A percentile compares a stretch with the other conserved stretches of the same genome.
phyloP scores from a whole-genome alignment of 2,888 invertebrate genomes.

The Pristionchus maxplancki region DNA sequence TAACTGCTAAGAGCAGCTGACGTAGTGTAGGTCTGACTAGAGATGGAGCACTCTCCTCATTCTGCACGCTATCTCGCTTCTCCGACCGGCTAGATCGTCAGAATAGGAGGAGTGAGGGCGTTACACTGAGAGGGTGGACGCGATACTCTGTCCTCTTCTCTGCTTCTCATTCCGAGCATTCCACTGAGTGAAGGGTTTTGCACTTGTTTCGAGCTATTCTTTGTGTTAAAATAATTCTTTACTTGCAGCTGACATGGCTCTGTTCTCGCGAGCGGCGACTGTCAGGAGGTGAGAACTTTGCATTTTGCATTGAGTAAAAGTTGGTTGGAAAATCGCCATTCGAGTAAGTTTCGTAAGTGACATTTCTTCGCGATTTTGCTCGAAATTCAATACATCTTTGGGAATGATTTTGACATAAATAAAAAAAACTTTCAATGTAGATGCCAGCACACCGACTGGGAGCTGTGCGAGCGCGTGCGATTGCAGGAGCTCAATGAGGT shows the following conservation, averaged over 20 bases:
- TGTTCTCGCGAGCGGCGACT: slow-evolving; percentile 44
- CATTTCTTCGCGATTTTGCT: too few species aligned
- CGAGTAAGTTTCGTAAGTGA: too few species aligned
- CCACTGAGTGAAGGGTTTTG: neutral
- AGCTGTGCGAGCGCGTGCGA: slow-evolving; percentile 82
- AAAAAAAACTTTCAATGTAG: too few species aligned
- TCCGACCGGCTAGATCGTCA: neutral
- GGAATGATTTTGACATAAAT: too few species aligned
- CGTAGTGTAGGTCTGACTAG: neutral
- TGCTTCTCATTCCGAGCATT: neutral
- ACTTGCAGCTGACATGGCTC: slow-evolving; percentile 48
- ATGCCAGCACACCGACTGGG: slow-evolving; percentile 77
- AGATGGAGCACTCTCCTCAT: neutral
- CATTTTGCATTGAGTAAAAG: too few species aligned
- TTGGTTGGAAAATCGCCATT: too few species aligned
- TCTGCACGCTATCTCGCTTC: neutral
- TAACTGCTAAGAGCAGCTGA: neutral
- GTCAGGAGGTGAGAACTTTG: slow-evolving; percentile 43
- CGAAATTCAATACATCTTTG: too few species aligned
- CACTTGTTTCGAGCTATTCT: neutral
- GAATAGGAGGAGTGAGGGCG: neutral
- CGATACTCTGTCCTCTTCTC: neutral
- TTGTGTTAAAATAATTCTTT: neutral
- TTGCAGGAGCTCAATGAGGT: slow-evolving; percentile 90
- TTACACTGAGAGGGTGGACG: slow-evolving; percentile 4